Conservation (phyloP, 1,140 invertebrate genomes). For the Globodera ellingtonae region DNA sequence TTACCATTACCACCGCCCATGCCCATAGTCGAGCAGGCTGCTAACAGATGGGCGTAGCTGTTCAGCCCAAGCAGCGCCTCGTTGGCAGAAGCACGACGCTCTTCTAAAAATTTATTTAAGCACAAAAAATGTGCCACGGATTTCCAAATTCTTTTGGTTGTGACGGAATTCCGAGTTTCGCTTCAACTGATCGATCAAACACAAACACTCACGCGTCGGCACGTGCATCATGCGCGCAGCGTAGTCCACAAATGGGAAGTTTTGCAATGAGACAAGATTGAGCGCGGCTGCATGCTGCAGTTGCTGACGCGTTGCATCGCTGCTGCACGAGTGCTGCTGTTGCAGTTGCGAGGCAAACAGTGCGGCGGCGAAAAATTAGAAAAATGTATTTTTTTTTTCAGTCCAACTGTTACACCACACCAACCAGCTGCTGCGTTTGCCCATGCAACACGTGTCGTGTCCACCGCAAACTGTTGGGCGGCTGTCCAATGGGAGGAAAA, state of each 20-base stretch:
- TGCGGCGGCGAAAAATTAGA: slow-evolving; percentile 22
- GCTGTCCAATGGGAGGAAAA: slow-evolving; percentile 7
- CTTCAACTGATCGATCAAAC: not conserved
- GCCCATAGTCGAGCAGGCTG: slow-evolving; percentile 52
- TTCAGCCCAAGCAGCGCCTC: slow-evolving; percentile 57
- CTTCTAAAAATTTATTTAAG: slow-evolving; percentile 48
- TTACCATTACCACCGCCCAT: slow-evolving; percentile 24
- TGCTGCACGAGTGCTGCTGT: slow-evolving; percentile 10
- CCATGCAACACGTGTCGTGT: slow-evolving; percentile 40
- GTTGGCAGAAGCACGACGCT: slow-evolving; percentile 59
- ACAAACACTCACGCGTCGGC: slow-evolving; percentile 36
- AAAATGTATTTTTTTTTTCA: not conserved
- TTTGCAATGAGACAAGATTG: slow-evolving; percentile 40
- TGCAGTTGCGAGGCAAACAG: slow-evolving; percentile 39
- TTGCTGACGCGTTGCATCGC: slow-evolving; percentile 33
- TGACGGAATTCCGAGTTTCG: too few species aligned
- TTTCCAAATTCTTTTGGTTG: too few species aligned
- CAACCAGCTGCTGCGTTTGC: slow-evolving; percentile 39
- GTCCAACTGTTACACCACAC: not conserved
- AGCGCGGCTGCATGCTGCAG: slow-evolving; percentile 33
- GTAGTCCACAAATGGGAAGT: slow-evolving; percentile 43
- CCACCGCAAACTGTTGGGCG: slow-evolving; percentile 46
- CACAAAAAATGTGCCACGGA: not conserved
- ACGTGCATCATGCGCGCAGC: slow-evolving; percentile 39
- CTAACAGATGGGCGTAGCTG: slow-evolving; percentile 52